Base-by-base conservation (phyloP, 2,888 invertebrate species). In the Deilephila elpenor region DNA sequence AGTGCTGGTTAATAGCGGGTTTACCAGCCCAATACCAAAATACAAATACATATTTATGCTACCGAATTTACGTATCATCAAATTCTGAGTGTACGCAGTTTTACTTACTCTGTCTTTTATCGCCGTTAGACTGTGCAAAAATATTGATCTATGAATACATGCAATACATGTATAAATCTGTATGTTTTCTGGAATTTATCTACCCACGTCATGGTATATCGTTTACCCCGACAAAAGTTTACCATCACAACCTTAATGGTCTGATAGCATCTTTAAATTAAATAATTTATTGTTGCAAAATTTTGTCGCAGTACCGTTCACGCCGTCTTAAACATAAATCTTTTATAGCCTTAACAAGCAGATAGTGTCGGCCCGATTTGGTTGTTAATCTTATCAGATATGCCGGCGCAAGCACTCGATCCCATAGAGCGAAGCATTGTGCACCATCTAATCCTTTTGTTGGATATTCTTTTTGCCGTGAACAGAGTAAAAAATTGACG, bases 321-420 rank as follows among this genome's bases (percentile, higher is more conserved):
- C 51, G 67, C 51, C 67, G 44, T 51, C 25, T 67, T 67, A 25
- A 67, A 25, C 51, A 17, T 25, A 5, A 67, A 67, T 20, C 5
- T 56, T 56, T 53, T 56, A 19, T 1, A n/a, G 5, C 25, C 17
- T 64, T 44, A 14, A 67, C 25, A 72, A 73, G 71, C 73, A 70
- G 73, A 73, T 71, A 74, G 76, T 74, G 76, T 75, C 73, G 64
- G 71, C 67, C 19, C 62, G 74, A 75, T 71, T 61, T 56, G 72
- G 73, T 73, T 64, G 74, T 37, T 75, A 77, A 80, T 79, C 79
- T 74, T 61, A 80, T 80, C 74, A 76, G 76, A 78, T 77, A 73
- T 71, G 75, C 71, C 73, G 73, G 62, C 70, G 51, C 62, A 59
- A 67, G 74, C 71, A 73, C 73, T 73, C 73, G 77, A 78, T 76